A percentile compares a stretch with the other conserved stretches of the same genome.
phyloP scores from a whole-genome alignment of 2,113 vertebrate genomes.

The Perccottus glenii region DNA sequence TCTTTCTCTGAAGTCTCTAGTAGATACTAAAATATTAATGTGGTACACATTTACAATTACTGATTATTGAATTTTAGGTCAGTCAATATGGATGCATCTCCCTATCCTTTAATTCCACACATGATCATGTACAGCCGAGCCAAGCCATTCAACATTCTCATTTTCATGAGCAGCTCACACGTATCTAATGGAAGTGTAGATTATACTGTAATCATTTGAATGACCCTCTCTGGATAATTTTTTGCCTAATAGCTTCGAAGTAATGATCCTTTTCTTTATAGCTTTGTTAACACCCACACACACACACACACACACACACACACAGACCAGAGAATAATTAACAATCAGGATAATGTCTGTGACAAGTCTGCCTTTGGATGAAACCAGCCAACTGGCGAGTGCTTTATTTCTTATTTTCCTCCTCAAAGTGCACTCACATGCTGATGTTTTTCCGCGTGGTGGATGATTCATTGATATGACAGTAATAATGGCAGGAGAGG shows the following conservation, averaged over 20 bases:
- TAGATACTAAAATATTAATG: slow-evolving; percentile 31
- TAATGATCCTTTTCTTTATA: slow-evolving; percentile 59
- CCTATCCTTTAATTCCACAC: slow-evolving; percentile 24
- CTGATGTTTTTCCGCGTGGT: slow-evolving; percentile 12
- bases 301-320: slow-evolving; percentile 27
- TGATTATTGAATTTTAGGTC: slow-evolving; percentile 31
- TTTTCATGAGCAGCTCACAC: slow-evolving; percentile 15
- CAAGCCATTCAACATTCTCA: slow-evolving; percentile 1
- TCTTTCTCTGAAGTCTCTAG: slow-evolving; percentile 8
- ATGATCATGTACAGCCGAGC: slow-evolving; percentile 6
- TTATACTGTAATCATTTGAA: slow-evolving; percentile 53
- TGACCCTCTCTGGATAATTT: slow-evolving; percentile 34
- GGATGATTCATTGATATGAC: slow-evolving; percentile 53
- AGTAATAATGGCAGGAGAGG: slow-evolving; percentile 53
- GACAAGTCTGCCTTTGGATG: slow-evolving; percentile 11
- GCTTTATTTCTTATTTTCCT: slow-evolving; percentile 24
- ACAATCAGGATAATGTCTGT: slow-evolving; percentile 28
- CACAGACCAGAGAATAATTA: slow-evolving; percentile 25
- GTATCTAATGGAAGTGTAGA: slow-evolving; percentile 34
- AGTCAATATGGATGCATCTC: slow-evolving; percentile 14
- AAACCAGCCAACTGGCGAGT: slow-evolving; percentile 15
- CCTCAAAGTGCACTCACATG: slow-evolving; percentile 11
- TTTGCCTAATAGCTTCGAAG: slow-evolving; percentile 49
- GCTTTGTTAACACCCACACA: slow-evolving; percentile 27
- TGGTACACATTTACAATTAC: slow-evolving; percentile 9